A percentile compares a stretch with the other conserved stretches of the same genome.
phyloP scores from a whole-genome alignment of 2,113 vertebrate genomes.

The Anoplopoma fimbria region DNA sequence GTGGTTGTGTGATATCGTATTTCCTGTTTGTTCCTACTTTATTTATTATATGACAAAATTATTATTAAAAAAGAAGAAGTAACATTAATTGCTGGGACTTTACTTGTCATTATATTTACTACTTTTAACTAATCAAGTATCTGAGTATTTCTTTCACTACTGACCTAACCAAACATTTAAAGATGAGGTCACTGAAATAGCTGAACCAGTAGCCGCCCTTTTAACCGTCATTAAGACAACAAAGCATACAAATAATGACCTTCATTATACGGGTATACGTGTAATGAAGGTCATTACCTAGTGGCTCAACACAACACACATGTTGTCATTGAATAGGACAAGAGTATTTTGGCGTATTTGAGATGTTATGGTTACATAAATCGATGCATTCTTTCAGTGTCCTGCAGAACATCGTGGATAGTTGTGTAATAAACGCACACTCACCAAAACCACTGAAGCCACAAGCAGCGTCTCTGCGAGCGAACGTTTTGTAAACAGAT shows the following conservation, averaged over 20 bases:
- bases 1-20: neutral
- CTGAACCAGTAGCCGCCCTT: neutral
- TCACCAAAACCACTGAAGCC: slow-evolving; percentile 43
- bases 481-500: neutral
- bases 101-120: no score
- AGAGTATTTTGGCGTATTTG: accelerated
- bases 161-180: neutral
- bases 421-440: neutral
- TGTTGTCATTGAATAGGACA: neutral
- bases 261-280: no score
- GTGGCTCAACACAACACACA: neutral
- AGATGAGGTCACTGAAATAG: neutral
- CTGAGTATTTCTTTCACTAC: neutral
- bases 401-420: no score
- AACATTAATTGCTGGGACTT: neutral
- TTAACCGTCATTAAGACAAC: neutral
- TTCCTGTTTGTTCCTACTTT: neutral
- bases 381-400: neutral
- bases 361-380: neutral
- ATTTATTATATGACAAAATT: neutral
- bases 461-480: neutral
- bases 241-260: slow-evolving; percentile 23
- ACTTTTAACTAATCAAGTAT: neutral
- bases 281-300: neutral
- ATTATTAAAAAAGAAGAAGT: neutral